Evolutionary conservation across 37 sponge, comb jelly and placozoan genomes (phyloP).

Genomic region (Spongilla lacustris): DNA sequence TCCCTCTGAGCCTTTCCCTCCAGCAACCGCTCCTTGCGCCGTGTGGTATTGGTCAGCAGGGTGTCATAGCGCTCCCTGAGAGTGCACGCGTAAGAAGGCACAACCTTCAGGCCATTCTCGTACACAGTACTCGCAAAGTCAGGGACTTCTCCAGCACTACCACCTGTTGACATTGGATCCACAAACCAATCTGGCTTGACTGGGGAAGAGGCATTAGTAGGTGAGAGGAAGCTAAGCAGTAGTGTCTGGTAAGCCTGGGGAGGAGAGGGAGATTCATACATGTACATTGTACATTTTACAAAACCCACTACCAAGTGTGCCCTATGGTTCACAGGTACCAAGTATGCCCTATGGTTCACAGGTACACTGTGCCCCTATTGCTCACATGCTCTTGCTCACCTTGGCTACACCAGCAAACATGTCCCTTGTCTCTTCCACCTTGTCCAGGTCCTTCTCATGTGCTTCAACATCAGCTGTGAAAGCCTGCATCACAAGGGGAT

Average conservation of each 20-base stretch:
- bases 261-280: not conserved
- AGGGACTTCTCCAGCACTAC: constrained; percentile 5
- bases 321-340: no score
- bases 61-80: constrained; percentile 49
- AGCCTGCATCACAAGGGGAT: not conserved
- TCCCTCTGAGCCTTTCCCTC: constrained; percentile 41
- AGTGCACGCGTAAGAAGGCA: constrained; percentile 11
- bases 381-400: no score
- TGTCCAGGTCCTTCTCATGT: constrained; percentile 35
- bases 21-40: constrained; percentile 21
- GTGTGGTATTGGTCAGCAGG: constrained; percentile 14
- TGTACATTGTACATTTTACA: not conserved
- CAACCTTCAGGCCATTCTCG: constrained; percentile 53
- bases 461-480: constrained; percentile 46
- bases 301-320: no score
- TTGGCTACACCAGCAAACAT: constrained; percentile 49
- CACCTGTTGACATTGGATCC: constrained; percentile 17
- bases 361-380: no score
- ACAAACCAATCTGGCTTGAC: constrained; percentile 23
- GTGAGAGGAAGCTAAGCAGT: constrained; percentile 15
- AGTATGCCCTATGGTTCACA: no score
- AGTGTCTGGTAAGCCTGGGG: constrained; percentile 38
- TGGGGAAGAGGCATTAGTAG: not conserved
- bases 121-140: constrained; percentile 23
- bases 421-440: constrained; percentile 32